phyloP scores from a whole-genome alignment of 2,797 vertebrate species.

The Miichthys miiuy region DNA sequence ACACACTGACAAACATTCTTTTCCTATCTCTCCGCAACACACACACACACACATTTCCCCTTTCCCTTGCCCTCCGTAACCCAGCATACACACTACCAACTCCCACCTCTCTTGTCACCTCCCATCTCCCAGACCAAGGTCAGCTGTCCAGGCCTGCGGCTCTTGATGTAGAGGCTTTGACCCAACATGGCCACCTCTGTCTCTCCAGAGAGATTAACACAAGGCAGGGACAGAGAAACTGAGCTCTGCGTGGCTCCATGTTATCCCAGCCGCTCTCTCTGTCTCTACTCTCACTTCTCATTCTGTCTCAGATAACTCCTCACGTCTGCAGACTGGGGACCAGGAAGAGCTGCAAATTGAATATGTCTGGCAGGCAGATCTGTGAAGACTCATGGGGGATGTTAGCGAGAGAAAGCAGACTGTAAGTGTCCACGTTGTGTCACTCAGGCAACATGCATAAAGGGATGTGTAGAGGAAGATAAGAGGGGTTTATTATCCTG shows the following conservation, averaged over 20 bases:
- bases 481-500: conserved; percentile 71
- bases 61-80: conserved; percentile 81
- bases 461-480: conserved; percentile 76
- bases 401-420: conserved; percentile 77
- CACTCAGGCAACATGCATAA: conserved; percentile 77
- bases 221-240: conserved; percentile 79
- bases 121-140: conserved; percentile 84
- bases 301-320: conserved; percentile 82
- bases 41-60: conserved; percentile 70
- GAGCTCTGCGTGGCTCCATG: conserved; percentile 74
- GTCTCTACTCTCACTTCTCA: conserved; percentile 76
- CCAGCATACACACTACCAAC: conserved; percentile 79
- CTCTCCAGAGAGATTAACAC: conserved; percentile 86
- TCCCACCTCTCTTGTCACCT: conserved; percentile 85
- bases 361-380: conserved; percentile 85
- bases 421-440: conserved; percentile 80
- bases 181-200: conserved; percentile 85
- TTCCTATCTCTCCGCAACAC: conserved; percentile 69
- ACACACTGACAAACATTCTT: conserved; percentile 69
- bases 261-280: conserved; percentile 76
- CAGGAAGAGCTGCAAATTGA: conserved; percentile 85
- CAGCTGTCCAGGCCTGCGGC: conserved; percentile 80
- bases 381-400: conserved; percentile 80
- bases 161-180: conserved; percentile 84
- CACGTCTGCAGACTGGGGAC: conserved; percentile 78